Percentiles rank a stretch among this genome's conserved stretches.
These are phyloP conservation scores for Isurus oxyrinchus DNA, from an alignment of 2,113 vertebrate species.

Conservation along the genomic window DNA sequence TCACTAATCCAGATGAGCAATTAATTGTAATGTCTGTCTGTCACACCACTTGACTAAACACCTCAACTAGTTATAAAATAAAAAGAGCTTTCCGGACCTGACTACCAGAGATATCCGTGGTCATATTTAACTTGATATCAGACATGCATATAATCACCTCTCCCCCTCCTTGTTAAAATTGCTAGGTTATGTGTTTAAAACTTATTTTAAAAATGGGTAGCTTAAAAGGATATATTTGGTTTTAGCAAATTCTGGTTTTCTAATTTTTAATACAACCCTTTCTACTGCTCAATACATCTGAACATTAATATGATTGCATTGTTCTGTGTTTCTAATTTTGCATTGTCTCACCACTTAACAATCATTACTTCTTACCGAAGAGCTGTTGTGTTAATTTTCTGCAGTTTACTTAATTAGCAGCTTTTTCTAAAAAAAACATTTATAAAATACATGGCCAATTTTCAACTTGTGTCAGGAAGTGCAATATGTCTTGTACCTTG, in stretches of 20 bases:
- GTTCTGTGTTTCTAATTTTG: background rate
- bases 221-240: background rate
- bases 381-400: slow-evolving; percentile 49
- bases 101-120: background rate
- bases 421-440: slow-evolving; percentile 55
- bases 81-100: background rate
- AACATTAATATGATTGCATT: background rate
- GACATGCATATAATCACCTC: no score
- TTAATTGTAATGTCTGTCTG: background rate
- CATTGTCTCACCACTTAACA: background rate
- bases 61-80: background rate
- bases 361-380: slow-evolving; percentile 54
- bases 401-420: slow-evolving; percentile 49
- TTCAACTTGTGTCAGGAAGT: slow-evolving; percentile 50
- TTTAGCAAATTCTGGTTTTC: background rate
- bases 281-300: background rate
- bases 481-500: slow-evolving; percentile 36
- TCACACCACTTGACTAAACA: background rate
- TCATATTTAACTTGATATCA: background rate
- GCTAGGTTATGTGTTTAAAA: background rate
- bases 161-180: background rate
- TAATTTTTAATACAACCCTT: background rate
- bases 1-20: background rate
- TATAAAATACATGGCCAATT: slow-evolving; percentile 53
- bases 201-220: background rate